Conservation (phyloP, 2,797 vertebrate species). For the Enteromius fasciolatus region DNA sequence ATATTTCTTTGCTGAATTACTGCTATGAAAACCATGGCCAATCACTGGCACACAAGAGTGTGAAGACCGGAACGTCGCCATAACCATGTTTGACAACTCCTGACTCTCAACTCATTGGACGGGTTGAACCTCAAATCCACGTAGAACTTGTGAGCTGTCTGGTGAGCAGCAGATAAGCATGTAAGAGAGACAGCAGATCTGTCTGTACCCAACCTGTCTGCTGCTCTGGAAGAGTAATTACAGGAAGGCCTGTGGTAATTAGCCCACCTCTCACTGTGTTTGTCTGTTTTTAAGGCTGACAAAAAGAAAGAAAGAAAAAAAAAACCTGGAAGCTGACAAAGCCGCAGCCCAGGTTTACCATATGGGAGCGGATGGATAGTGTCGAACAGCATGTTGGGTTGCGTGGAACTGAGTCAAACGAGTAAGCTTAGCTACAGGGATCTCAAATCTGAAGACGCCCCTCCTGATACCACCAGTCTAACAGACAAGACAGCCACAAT, state of each 20-base stretch:
- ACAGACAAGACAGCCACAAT: constrained; percentile 43
- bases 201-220: constrained; percentile 45
- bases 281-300: constrained; percentile 56
- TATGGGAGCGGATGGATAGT: constrained; percentile 62
- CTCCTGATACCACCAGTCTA: constrained; percentile 39
- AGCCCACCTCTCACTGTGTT: constrained; percentile 55
- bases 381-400: constrained; percentile 58
- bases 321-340: constrained; percentile 61
- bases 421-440: constrained; percentile 60
- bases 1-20: constrained; percentile 14
- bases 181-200: constrained; percentile 30
- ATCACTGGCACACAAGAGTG: constrained; percentile 17
- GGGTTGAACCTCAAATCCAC: constrained; percentile 34
- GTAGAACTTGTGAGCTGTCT: constrained; percentile 44
- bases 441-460: constrained; percentile 54
- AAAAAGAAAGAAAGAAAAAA: constrained; percentile 23
- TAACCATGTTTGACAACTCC: constrained; percentile 51
- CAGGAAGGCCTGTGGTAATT: constrained; percentile 63
- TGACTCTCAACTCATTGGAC: constrained; percentile 42
- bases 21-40: constrained; percentile 20
- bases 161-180: constrained; percentile 43
- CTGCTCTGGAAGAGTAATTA: constrained; percentile 61
- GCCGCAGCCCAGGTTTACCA: constrained; percentile 56
- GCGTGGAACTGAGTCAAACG: constrained; percentile 60
- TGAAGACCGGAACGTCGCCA: constrained; percentile 25